phyloP scores from a whole-genome alignment of 2,113 vertebrate species.

The Oenanthe oenanthe region DNA sequence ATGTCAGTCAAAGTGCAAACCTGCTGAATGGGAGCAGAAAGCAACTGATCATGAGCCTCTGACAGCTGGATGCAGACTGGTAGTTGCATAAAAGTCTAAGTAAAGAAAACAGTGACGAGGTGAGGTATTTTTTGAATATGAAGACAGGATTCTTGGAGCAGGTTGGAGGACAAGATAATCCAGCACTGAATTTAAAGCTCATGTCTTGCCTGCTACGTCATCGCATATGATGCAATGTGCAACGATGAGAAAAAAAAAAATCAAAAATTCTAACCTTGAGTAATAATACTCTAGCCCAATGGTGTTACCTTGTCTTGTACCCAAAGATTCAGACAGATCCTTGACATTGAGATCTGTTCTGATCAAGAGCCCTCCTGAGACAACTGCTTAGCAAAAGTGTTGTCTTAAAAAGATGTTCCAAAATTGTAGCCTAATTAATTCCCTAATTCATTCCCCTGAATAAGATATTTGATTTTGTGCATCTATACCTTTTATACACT shows the following conservation, averaged over 20 bases:
- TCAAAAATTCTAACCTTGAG: not conserved
- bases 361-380: not conserved
- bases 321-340: not conserved
- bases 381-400: accelerated
- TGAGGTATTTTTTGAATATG: not conserved
- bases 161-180: not conserved
- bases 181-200: not conserved
- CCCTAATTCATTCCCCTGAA: not conserved
- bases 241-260: not conserved
- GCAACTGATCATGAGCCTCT: not conserved
- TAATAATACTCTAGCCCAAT: not conserved
- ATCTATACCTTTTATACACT: not conserved
- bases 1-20: not conserved
- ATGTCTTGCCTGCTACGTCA: not conserved
- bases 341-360: not conserved
- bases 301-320: not conserved
- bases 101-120: not conserved
- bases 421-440: not conserved
- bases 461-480: not conserved
- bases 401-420: not conserved
- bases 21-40: not conserved
- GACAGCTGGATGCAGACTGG: not conserved
- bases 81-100: not conserved
- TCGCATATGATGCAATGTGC: not conserved
- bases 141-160: not conserved